Conservation (phyloP, 2,113 vertebrate genomes). For the Struthidea cinerea region DNA sequence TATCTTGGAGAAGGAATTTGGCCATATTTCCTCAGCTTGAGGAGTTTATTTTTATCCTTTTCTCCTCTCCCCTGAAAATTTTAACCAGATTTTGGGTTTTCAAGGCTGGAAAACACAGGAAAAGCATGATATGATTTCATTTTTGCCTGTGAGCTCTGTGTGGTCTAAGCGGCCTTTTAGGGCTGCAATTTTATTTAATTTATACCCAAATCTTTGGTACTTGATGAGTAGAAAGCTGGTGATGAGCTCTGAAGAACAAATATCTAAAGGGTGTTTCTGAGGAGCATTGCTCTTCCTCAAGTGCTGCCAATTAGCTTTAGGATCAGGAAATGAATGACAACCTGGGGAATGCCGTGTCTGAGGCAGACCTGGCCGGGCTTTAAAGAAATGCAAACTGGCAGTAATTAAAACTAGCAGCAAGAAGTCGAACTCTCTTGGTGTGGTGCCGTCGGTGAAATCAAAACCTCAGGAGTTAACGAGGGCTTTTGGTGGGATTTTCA, state of each 20-base stretch:
- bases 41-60: background rate
- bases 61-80: background rate
- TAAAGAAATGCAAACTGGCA: constrained; percentile 19
- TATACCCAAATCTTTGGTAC: background rate
- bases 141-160: background rate
- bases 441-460: background rate
- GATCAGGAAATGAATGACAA: background rate
- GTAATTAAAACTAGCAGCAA: constrained; percentile 47
- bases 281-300: background rate
- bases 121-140: accelerated
- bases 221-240: background rate
- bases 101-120: background rate
- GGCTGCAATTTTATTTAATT: constrained; percentile 13
- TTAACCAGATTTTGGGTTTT: background rate
- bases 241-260: background rate
- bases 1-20: background rate
- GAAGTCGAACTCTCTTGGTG: background rate
- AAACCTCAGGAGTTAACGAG: background rate
- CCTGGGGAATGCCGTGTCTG: background rate
- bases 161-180: background rate
- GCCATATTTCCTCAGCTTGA: background rate
- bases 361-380: background rate
- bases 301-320: constrained; percentile 2
- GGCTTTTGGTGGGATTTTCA: background rate
- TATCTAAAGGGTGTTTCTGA: background rate